Evolutionary conservation across 1,140 invertebrate species (phyloP), one percentile per base, ranked within the genome.

Genomic region (Aradophagus sp.): DNA sequence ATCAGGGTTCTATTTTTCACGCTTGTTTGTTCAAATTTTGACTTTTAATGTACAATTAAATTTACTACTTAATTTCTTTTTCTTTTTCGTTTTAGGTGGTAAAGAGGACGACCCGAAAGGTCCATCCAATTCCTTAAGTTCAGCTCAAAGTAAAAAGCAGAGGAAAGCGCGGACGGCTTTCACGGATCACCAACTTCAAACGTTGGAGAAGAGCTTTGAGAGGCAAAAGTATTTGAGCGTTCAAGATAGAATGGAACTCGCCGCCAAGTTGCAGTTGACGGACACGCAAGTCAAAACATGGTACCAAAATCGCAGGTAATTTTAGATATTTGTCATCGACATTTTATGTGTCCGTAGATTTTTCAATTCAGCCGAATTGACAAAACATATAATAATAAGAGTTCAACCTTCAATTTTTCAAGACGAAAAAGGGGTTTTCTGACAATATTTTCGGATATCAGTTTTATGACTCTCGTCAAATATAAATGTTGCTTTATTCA

Each of bases 251-350:
- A 98, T 99, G 95, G 97, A 99, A 87, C 86, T 99, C 59, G 98
- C 98, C 0, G 94, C 96, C 17, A 97, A 97, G 84, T 88, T 99
- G 26, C 95, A 95, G 59, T 89, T 99, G 15, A 97, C 95, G 5
- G 98, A 99, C 83, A 99, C 97, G 8, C 98, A 99, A 89, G 97
- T 99, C 74, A 99, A 99, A 86, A 99, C 97, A 52, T 99, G 97
- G 97, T 99, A 99, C 84, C 97, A 99, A 86, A 99, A 99, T 84
- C 90, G 97, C 89, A 92, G 97, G 96, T 98, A 84, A 88, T 89
- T 80, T 15, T 20, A 23, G n/a, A n/a, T n/a, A 23, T 23, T 23
- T 23, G 4, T 23, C 20, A 5, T n/a, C n/a, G n/a, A n/a, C n/a
- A n/a, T n/a, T n/a, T n/a, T n/a, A n/a, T n/a, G n/a, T n/a, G n/a